These are phyloP conservation scores for Sicus ferrugineus DNA, from an alignment of 2,888 invertebrate genomes.

Conservation along the genomic window DNA sequence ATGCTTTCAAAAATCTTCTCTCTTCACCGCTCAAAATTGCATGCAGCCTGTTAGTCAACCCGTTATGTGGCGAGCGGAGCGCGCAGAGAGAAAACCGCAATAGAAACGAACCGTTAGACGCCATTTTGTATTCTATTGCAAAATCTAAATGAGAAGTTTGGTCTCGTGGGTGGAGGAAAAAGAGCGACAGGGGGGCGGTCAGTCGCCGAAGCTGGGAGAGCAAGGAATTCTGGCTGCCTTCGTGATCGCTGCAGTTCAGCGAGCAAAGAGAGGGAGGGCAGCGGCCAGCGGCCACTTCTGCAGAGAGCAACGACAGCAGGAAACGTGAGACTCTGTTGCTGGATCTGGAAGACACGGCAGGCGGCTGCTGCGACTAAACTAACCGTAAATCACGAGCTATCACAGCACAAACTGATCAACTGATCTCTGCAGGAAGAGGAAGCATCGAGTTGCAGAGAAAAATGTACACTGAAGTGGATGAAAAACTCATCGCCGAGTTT, in stretches of 20 bases:
- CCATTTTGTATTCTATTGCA: constrained; percentile 13
- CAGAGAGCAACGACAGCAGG: not conserved
- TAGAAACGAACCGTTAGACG: constrained; percentile 14
- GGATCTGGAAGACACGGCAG: not conserved
- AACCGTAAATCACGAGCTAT: constrained; percentile 8
- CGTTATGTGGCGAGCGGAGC: constrained; percentile 16
- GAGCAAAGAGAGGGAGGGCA: not conserved
- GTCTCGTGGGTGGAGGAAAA: not conserved
- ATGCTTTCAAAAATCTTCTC: not conserved
- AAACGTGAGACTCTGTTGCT: not conserved
- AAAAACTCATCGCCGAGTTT: not conserved
- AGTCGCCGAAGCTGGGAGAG: not conserved
- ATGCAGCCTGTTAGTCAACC: no score
- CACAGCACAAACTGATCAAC: not conserved
- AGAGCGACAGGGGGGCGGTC: not conserved
- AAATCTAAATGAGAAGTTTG: not conserved
- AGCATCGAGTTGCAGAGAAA: not conserved
- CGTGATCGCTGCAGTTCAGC: not conserved
- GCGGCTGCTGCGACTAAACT: not conserved
- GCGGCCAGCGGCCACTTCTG: not conserved
- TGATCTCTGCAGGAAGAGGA: constrained; percentile 6
- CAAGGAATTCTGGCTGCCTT: not conserved
- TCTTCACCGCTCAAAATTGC: no score
- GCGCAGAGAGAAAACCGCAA: not conserved
- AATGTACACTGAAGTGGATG: not conserved